Percentiles rank a stretch among this genome's conserved stretches.
Evolutionary conservation across 2,888 invertebrate genomes (phyloP).

Genomic region (Archaeoteleia sp.): DNA sequence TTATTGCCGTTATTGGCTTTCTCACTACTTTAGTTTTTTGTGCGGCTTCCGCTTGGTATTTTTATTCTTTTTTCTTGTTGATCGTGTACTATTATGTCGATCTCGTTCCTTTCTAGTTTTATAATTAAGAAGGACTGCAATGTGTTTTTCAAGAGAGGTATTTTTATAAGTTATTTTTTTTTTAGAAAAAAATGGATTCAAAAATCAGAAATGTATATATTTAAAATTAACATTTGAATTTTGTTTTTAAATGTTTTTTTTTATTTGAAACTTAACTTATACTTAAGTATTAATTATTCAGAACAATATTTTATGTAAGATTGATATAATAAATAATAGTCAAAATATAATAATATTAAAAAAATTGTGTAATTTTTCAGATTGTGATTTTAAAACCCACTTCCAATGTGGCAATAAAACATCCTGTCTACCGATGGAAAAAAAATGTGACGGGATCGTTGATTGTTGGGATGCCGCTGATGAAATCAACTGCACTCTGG

Average conservation of each 20-base stretch:
- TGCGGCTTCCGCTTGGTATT: slow-evolving; percentile 62
- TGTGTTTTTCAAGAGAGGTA: slow-evolving; percentile 1
- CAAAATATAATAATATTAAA: slow-evolving; percentile 19
- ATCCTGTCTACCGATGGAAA: slow-evolving; percentile 83
- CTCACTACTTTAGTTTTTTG: slow-evolving; percentile 54
- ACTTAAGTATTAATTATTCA: no score
- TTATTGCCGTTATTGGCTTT: slow-evolving; percentile 53
- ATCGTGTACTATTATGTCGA: background rate
- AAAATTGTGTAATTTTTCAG: slow-evolving; percentile 70
- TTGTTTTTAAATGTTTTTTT: no score
- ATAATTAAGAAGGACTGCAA: slow-evolving; percentile 6
- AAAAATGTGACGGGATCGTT: slow-evolving; percentile 82
- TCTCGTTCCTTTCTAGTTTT: background rate
- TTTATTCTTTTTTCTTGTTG: slow-evolving; percentile 19
- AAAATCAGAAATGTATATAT: no score
- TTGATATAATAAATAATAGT: background rate
- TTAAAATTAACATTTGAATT: no score
- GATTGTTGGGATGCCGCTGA: slow-evolving; percentile 88
- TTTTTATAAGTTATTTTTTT: no score
- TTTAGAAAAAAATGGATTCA: no score
- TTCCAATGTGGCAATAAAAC: slow-evolving; percentile 85
- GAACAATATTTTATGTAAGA: no score
- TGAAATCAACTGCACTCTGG: slow-evolving; percentile 82
- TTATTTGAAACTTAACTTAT: no score
- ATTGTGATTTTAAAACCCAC: slow-evolving; percentile 80